Base-by-base conservation (phyloP, 2,113 vertebrate genomes). In the Chaetops frenatus region DNA sequence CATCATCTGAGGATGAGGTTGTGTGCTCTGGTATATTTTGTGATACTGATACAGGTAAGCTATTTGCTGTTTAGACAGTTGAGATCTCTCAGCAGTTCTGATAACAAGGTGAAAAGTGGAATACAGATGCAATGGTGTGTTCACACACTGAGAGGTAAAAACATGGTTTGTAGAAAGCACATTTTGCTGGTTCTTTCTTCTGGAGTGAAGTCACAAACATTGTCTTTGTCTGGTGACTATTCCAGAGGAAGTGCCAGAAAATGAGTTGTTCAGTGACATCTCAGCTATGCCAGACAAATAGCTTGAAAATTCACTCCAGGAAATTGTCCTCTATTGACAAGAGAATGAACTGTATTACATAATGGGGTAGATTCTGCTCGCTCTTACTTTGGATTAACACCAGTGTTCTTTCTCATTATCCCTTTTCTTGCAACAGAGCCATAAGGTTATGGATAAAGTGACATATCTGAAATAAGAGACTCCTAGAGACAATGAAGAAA, bases 401-500 rank as follows among this genome's bases (percentile, higher is more conserved):
- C 50, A 57, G 45, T 31, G 58, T n/a, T 60, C n/a, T 40, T 45
- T 79, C 58, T 51, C 67, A 28, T 54, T 50, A 91, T 82, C 42
- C 70, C 31, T 85, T 86, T 88, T 80, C 69, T 56, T 44, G 58
- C 45, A 66, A n/a, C 33, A 88, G 48, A 66, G 66, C 21, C 88
- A 66, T 80, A 82, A 90, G 74, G 36, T 69, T 94, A 79, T 50
- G 36, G 92, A 95, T 44, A 64, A 28, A 62, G 19, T 25, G 50
- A 90, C 81, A 79, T 90, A 62, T 57, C 48, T 64, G 45, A 74
- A 93, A 62, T 31, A 88, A 48, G 58, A 74, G 31, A n/a, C 82
- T 91, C 66, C 84, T 74, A 84, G 56, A 93, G 53, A 96, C 64
- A 92, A 95, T 66, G 79, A 89, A 83, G 57, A 88, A 91, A 85